Conservation (phyloP, 2,888 invertebrate genomes). For the Ashinkailepas kermadecensis region DNA sequence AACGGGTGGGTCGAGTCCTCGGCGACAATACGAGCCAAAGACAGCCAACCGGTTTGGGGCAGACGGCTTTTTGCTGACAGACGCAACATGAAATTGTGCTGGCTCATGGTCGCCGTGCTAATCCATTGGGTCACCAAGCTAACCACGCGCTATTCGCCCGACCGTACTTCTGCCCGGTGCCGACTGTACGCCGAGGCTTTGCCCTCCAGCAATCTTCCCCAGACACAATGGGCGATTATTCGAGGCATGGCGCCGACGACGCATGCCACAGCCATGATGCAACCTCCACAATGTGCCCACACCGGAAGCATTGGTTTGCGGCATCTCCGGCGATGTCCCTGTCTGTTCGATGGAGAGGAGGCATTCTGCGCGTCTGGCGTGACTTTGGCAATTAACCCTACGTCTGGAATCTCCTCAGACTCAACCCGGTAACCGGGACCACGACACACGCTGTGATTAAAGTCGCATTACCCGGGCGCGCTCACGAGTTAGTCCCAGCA, state of each 20-base stretch:
- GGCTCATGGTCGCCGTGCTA: background rate
- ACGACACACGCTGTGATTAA: background rate
- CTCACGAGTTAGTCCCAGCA: background rate
- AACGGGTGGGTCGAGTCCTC: background rate
- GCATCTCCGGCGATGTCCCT: background rate
- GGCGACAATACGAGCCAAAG: background rate
- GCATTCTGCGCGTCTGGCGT: background rate
- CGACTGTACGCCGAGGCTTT: too few species aligned
- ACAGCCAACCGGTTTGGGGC: background rate
- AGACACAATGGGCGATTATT: too few species aligned
- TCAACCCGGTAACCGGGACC: background rate
- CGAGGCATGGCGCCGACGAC: too few species aligned
- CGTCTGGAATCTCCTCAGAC: background rate
- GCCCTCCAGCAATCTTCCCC: too few species aligned
- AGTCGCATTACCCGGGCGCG: background rate
- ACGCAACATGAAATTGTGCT: background rate
- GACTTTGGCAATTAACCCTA: background rate
- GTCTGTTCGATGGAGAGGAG: background rate
- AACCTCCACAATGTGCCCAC: background rate
- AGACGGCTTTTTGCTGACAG: slow-evolving; percentile 15
- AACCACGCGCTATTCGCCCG: too few species aligned
- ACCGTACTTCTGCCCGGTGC: too few species aligned
- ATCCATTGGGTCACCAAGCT: too few species aligned
- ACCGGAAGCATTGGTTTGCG: background rate
- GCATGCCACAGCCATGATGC: background rate